Evolutionary conservation across 2,888 invertebrate species (phyloP).

Genomic region (Cerceris rybyensis): DNA sequence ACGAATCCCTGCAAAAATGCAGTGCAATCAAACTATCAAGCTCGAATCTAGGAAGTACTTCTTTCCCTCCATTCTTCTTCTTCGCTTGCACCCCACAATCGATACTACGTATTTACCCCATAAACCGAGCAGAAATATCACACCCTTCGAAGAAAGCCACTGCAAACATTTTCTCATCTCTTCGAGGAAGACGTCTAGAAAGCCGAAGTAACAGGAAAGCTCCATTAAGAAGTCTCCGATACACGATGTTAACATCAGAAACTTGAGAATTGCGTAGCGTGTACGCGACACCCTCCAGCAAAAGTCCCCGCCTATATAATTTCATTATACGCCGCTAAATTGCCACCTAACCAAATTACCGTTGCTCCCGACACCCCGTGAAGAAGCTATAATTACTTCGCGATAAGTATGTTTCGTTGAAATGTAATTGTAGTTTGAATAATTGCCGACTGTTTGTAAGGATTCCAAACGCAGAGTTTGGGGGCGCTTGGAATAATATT

Average conservation of each 20-base stretch:
- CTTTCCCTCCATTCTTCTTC: too few relatives aligned
- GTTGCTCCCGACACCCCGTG: conserved; percentile 39
- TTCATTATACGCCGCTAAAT: conserved; percentile 61
- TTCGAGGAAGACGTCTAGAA: neutral
- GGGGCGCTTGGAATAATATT: neutral
- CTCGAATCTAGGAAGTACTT: too few relatives aligned
- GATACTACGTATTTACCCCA: too few relatives aligned
- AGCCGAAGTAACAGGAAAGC: neutral
- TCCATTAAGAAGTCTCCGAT: neutral
- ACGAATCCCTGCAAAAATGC: too few relatives aligned
- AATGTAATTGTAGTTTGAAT: conserved; percentile 5
- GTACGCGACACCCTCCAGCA: conserved; percentile 38
- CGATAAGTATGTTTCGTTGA: conserved; percentile 16
- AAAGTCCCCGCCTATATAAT: conserved; percentile 43
- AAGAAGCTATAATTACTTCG: conserved; percentile 45
- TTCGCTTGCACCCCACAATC: too few relatives aligned
- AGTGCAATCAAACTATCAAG: too few relatives aligned
- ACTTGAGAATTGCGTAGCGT: conserved; percentile 15
- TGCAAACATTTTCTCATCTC: too few relatives aligned
- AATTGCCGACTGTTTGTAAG: too few relatives aligned
- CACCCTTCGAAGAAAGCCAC: too few relatives aligned
- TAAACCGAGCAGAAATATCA: too few relatives aligned
- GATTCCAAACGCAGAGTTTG: too few relatives aligned
- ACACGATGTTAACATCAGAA: conserved; percentile 22
- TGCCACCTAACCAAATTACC: conserved; percentile 56